Evolutionary conservation across 2,113 vertebrate species (phyloP).

Genomic region (Colistium nudipinnis): DNA sequence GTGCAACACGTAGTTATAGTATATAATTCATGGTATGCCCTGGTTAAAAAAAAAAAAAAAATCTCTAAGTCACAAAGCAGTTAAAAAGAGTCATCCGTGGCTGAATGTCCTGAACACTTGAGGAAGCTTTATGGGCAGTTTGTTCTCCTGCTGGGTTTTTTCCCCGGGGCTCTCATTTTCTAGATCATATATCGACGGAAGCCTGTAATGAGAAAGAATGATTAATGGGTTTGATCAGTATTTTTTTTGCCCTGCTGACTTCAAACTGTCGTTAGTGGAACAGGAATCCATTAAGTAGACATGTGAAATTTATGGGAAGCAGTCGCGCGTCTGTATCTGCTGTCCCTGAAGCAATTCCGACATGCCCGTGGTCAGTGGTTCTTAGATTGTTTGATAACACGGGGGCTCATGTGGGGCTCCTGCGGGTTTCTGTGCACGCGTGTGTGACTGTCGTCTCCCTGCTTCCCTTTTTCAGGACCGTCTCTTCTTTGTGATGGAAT

Average conservation of each 20-base stretch:
- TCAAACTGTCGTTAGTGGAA: conserved; percentile 21
- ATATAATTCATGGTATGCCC: not conserved
- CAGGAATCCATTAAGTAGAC: conserved; percentile 42
- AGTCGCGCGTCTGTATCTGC: conserved; percentile 1
- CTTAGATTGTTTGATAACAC: conserved; percentile 27
- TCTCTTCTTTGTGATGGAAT: conserved; percentile 99
- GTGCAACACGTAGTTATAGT: conserved; percentile 7
- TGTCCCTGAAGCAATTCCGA: conserved; percentile 40
- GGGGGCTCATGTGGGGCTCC: not conserved
- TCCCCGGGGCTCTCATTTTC: conserved; percentile 40
- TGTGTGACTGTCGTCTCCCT: conserved; percentile 25
- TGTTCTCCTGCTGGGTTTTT: conserved; percentile 8
- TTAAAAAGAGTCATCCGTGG: conserved; percentile 20
- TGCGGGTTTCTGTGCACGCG: conserved; percentile 4
- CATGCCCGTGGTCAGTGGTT: conserved; percentile 15
- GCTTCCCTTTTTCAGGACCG: conserved; percentile 84
- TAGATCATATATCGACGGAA: conserved; percentile 38
- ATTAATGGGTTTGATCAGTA: conserved; percentile 67
- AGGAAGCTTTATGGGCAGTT: conserved; percentile 29
- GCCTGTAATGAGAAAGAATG: conserved; percentile 62
- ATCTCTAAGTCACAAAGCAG: conserved; percentile 16
- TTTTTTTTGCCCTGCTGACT: conserved; percentile 31
- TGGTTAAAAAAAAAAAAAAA: not conserved
- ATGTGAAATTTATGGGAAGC: conserved; percentile 43
- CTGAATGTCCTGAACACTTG: conserved; percentile 31